Evolutionary conservation across 2,113 vertebrate species (phyloP), one percentile per base, ranked within the genome.

Genomic region (Scomber scombrus): DNA sequence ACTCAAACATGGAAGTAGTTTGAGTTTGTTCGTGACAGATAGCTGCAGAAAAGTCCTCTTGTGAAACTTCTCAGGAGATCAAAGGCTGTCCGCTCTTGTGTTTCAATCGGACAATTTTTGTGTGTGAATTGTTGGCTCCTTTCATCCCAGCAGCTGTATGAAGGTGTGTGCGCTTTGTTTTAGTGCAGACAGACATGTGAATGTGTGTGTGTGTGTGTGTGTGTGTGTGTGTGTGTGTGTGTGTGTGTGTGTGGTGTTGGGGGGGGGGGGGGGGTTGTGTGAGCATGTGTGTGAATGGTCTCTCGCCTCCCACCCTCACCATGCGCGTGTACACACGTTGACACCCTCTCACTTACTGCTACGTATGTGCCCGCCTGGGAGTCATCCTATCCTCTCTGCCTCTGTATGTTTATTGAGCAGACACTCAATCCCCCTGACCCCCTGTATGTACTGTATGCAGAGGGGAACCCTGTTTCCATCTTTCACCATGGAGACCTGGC

Each of bases 121-220:
- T 62, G 0, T 85, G 72, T 75, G 76, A 73, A 65, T 80, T 68
- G 73, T 65, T 89, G 78, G 68, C 75, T 80, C 52, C 86, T 90
- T 92, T 92, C 77, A 92, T 93, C 86, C 82, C 60, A 64, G 84
- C 90, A 92, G 89, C 91, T 92, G 89, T 78, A 72, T 55, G 73
- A 60, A 46, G 54, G 67, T 54, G 61, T 57, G 71, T 85, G 49
- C 45, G 29, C 55, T 82, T 85, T 91, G 69, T 86, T 86, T 84
- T 75, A 75, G 23, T 70, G 67, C 21, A 54, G 58, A 65, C 75
- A 63, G 29, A 21, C 45, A 46, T 31, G 71, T 46, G 58, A 61
- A 76, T 68, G 55, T 75, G 26, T 67, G 62, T 80, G 73, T 31
- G 10, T 58, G 46, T 51, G 26, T 26, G 40, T 61, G 26, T 72